Evolutionary conservation across 2,113 vertebrate species (phyloP).

Genomic region (Antigone vipio): DNA sequence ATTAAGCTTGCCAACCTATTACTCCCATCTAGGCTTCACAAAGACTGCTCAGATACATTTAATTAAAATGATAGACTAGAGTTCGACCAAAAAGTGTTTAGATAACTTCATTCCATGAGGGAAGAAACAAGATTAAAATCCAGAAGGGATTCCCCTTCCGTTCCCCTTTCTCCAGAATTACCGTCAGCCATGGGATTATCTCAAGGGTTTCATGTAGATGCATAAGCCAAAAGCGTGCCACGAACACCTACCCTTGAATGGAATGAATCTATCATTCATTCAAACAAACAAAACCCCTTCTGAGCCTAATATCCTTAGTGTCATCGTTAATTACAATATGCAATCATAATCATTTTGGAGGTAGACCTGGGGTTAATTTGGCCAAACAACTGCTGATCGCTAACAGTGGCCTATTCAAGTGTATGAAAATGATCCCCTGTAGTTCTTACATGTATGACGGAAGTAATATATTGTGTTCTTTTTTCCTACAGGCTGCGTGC

Average conservation of each 20-base stretch:
- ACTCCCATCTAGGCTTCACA: not conserved
- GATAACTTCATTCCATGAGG: not conserved
- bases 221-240: not conserved
- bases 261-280: not conserved
- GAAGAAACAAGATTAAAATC: conserved; percentile 34
- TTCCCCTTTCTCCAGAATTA: not conserved
- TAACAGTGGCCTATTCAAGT: conserved; percentile 2
- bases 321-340: conserved; percentile 22
- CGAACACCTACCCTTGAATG: not conserved
- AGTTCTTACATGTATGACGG: not conserved
- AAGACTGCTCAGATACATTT: not conserved
- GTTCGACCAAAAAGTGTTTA: not conserved
- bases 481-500: conserved; percentile 27
- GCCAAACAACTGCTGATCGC: conserved; percentile 7
- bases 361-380: conserved; percentile 55
- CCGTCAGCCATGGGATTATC: not conserved
- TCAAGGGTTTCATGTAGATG: not conserved
- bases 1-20: not conserved
- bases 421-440: not conserved
- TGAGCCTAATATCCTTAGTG: conserved; percentile 56
- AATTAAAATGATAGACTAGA: conserved; percentile 26
- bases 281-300: conserved; percentile 39
- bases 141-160: not conserved
- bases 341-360: conserved; percentile 39
- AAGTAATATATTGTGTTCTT: conserved; percentile 32